A percentile compares a stretch with the other conserved stretches of the same genome.
These are phyloP conservation scores for Epinephelus coioides DNA, from an alignment of 2,797 vertebrate species.

Conservation along the genomic window DNA sequence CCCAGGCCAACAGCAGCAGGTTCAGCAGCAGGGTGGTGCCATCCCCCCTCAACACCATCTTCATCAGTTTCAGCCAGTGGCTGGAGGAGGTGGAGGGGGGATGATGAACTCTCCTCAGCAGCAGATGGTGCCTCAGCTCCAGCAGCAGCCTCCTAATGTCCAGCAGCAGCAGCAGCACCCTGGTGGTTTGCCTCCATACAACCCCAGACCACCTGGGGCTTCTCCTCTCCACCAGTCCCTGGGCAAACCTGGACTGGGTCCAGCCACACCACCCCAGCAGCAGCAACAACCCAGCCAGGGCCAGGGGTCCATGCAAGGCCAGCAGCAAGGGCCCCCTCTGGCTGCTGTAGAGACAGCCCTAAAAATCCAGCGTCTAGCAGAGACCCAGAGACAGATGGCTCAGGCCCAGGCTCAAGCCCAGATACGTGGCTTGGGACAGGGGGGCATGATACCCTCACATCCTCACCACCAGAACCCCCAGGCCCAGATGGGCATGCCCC, in stretches of 20 bases:
- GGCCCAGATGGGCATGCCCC: slow-evolving; percentile 89
- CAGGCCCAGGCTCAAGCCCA: slow-evolving; percentile 89
- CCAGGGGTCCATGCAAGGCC: slow-evolving; percentile 88
- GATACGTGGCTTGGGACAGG: slow-evolving; percentile 85
- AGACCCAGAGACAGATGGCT: slow-evolving; percentile 97
- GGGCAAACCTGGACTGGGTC: slow-evolving; percentile 93
- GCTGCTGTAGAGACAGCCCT: slow-evolving; percentile 96
- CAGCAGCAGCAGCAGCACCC: slow-evolving; percentile 85
- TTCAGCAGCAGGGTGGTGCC: slow-evolving; percentile 76
- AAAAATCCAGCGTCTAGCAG: slow-evolving; percentile 96
- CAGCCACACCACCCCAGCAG: slow-evolving; percentile 90
- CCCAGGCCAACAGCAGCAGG: slow-evolving; percentile 81
- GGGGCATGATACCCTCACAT: slow-evolving; percentile 86
- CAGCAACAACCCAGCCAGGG: slow-evolving; percentile 86
- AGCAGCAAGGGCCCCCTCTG: slow-evolving; percentile 89
- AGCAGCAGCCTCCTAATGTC: slow-evolving; percentile 87
- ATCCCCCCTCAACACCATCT: slow-evolving; percentile 80
- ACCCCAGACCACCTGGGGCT: slow-evolving; percentile 84
- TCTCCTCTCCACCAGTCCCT: slow-evolving; percentile 88
- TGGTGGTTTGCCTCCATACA: slow-evolving; percentile 88
- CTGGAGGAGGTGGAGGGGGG: slow-evolving; percentile 69
- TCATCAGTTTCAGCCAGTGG: slow-evolving; percentile 84
- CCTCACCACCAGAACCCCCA: slow-evolving; percentile 86
- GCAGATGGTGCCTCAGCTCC: slow-evolving; percentile 80
- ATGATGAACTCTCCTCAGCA: slow-evolving; percentile 87